phyloP scores from a whole-genome alignment of 2,113 vertebrate species.

The Actinemys pallida region DNA sequence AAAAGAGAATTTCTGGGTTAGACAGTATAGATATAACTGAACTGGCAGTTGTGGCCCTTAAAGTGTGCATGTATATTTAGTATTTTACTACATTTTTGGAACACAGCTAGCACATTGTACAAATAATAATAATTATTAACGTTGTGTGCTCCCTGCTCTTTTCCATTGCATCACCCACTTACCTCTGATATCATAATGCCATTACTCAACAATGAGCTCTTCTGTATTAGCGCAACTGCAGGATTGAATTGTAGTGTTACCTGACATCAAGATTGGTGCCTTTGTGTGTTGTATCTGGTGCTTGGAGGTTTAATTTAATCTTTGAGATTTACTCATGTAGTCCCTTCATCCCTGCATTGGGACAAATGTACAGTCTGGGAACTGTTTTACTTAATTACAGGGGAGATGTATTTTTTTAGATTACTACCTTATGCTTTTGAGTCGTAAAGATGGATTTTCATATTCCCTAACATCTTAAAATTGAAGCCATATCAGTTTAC shows the following conservation, averaged over 20 bases:
- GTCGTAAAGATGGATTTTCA: not conserved
- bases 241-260: not conserved
- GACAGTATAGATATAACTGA: not conserved
- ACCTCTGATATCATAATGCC: fast-evolving
- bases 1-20: no score
- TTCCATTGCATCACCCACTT: not conserved
- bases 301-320: not conserved
- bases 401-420: not conserved
- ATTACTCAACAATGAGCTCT: not conserved
- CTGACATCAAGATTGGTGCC: not conserved
- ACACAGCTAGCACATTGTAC: not conserved
- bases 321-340: not conserved
- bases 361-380: not conserved
- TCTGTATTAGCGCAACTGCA: not conserved
- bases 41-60: not conserved
- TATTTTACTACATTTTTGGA: not conserved
- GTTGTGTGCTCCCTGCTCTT: not conserved
- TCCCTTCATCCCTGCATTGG: not conserved
- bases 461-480: not conserved
- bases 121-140: not conserved
- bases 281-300: not conserved
- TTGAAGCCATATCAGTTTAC: not conserved
- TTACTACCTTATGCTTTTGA: not conserved
- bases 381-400: not conserved
- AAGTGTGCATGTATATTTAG: not conserved